Evolutionary conservation across 1,140 invertebrate genomes (phyloP), one percentile per base, ranked within the genome.

Genomic region (Anastatus disparis): DNA sequence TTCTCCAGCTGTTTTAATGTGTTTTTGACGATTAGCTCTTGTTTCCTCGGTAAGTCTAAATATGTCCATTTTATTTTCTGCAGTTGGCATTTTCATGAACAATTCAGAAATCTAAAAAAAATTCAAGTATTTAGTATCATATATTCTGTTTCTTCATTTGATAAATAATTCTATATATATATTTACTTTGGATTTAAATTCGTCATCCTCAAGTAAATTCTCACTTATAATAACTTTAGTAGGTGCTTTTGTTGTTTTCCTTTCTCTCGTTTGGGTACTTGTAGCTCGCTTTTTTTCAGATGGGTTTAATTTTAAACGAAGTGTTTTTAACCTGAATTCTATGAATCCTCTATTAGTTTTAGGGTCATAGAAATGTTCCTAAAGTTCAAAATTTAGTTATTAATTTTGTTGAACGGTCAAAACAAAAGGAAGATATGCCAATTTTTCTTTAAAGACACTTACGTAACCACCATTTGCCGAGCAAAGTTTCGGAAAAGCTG

Each of bases 341-440:
- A 71, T 64, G 9, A 72, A 72, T 22, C 63, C 70, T 1, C 58
- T 46, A 48, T 72, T 72, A 0, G 35, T 65, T 52, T 72, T 72
- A 1, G 35, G 44, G 35, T 66, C 70, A 27, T 66, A 72, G 26
- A 65, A 72, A n/a, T 72, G 70, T 44, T 72, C 70, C 70, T 72
- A 26, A 22, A 24, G n/a, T n/a, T n/a, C 22, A n/a, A 26, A 44
- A 26, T 35, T 6, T 35, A n/a, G n/a, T n/a, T n/a, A n/a, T n/a
- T n/a, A n/a, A n/a, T n/a, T n/a, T n/a, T n/a, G n/a, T n/a, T n/a
- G n/a, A n/a, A n/a, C n/a, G n/a, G n/a, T n/a, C n/a, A n/a, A n/a
- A n/a, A n/a, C n/a, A n/a, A n/a, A n/a, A n/a, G n/a, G n/a, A n/a
- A n/a, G n/a, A n/a, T n/a, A n/a, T n/a, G n/a, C n/a, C n/a, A n/a